phyloP scores from a whole-genome alignment of 1,140 invertebrate genomes.

The Papilio polytes region DNA sequence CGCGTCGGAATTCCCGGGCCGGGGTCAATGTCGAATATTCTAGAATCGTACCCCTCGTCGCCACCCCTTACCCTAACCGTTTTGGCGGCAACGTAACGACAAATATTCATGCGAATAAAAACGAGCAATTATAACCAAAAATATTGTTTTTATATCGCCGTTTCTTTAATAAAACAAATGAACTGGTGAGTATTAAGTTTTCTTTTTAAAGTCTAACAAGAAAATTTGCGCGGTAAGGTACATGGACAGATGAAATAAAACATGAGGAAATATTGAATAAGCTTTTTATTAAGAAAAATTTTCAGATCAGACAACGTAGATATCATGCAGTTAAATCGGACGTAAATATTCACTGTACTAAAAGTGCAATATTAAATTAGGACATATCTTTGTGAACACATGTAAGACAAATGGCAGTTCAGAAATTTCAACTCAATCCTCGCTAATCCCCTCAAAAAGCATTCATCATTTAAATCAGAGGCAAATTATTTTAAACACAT shows the following conservation, averaged over 20 bases:
- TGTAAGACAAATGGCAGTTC: slow-evolving; percentile 48
- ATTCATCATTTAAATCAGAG: slow-evolving; percentile 37
- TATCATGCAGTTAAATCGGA: slow-evolving; percentile 49
- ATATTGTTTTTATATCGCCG: not conserved
- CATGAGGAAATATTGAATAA: slow-evolving; percentile 51
- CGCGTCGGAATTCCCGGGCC: not conserved
- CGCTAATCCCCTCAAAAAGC: slow-evolving; percentile 12
- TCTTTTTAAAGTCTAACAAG: too few relatives aligned
- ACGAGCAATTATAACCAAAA: not conserved
- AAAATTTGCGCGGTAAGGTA: too few relatives aligned
- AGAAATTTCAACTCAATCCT: slow-evolving; percentile 16
- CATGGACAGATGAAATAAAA: slow-evolving; percentile 46
- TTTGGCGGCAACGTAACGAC: not conserved
- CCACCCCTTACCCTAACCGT: not conserved
- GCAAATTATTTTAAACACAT: slow-evolving; percentile 33
- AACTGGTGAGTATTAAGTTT: too few relatives aligned
- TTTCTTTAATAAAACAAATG: too few relatives aligned
- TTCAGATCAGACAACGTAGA: slow-evolving; percentile 61
- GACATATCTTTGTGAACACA: slow-evolving; percentile 29
- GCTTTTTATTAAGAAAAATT: slow-evolving; percentile 60
- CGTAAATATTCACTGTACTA: slow-evolving; percentile 21
- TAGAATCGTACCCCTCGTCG: not conserved
- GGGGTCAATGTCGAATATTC: slow-evolving; percentile 16
- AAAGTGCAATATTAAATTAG: slow-evolving; percentile 37
- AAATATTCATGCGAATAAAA: not conserved